These are phyloP conservation scores for Diadumene lineata DNA, from an alignment of 92 coral and sea anemone species.

Conservation along the genomic window DNA sequence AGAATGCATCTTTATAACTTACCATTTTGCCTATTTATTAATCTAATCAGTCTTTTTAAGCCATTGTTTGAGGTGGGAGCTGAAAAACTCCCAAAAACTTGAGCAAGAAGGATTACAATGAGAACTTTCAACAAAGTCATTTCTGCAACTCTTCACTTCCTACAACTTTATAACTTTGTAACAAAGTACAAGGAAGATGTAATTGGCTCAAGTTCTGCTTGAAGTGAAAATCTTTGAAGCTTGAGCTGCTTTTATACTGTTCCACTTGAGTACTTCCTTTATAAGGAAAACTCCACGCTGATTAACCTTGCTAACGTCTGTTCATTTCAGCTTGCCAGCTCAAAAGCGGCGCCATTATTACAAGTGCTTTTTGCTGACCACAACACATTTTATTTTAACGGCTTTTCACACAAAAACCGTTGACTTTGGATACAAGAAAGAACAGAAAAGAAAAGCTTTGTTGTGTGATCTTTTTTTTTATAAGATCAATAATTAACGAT, in stretches of 20 bases:
- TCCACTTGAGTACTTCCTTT: constrained; percentile 4
- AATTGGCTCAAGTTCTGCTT: background rate
- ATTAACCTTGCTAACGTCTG: background rate
- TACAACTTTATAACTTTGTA: background rate
- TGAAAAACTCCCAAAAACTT: constrained; percentile 6
- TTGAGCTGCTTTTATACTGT: constrained; percentile 1
- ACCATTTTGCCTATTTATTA: constrained; percentile 18
- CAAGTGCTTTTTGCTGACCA: background rate
- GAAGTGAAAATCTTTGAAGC: background rate
- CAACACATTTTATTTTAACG: background rate
- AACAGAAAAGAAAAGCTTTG: no score
- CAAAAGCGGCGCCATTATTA: background rate
- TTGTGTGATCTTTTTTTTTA: no score
- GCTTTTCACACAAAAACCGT: background rate
- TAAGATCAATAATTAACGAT: no score
- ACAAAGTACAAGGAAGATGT: background rate
- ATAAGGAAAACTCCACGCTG: background rate
- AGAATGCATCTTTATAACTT: background rate
- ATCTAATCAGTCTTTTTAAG: constrained; percentile 8
- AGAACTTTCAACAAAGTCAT: constrained; percentile 1
- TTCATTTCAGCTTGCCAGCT: background rate
- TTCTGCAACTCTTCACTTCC: background rate
- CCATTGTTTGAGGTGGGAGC: constrained; percentile 1
- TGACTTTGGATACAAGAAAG: background rate
- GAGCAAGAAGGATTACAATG: background rate